A percentile compares a stretch with the other conserved stretches of the same genome.
These are phyloP conservation scores for Lepus oiostolus DNA, from an alignment of 2,797 vertebrate genomes.

Conservation along the genomic window DNA sequence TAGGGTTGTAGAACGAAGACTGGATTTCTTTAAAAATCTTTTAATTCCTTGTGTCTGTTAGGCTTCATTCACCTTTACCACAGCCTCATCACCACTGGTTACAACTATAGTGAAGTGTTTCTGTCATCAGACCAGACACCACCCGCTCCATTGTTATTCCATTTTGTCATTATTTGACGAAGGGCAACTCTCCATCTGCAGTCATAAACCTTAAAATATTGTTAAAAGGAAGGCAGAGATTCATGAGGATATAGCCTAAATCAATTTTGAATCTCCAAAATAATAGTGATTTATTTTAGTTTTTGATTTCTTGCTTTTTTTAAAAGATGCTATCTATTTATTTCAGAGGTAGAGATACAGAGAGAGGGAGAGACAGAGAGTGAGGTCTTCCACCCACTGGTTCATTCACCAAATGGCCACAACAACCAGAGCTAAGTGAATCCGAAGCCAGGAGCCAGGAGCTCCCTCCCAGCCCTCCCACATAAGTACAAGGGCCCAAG, in stretches of 20 bases:
- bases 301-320: not conserved
- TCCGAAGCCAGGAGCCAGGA: no score
- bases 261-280: not conserved
- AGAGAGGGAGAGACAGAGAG: no score
- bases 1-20: not conserved
- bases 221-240: not conserved
- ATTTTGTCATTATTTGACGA: not conserved
- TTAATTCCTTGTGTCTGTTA: not conserved
- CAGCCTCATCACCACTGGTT: not conserved
- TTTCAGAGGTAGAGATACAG: no score
- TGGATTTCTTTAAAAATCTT: not conserved
- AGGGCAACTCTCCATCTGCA: not conserved
- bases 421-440: no score
- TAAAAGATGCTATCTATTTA: no score
- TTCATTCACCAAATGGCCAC: no score
- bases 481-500: no score
- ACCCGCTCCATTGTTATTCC: no score
- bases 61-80: not conserved
- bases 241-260: not conserved
- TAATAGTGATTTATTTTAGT: not conserved
- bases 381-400: no score
- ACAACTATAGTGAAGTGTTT: not conserved
- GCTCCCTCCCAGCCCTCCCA: no score
- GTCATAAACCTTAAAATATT: constrained; percentile 23
- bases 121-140: not conserved